Evolutionary conservation across 2,797 vertebrate species (phyloP).

Genomic region (Hippopotamyrus pictus): DNA sequence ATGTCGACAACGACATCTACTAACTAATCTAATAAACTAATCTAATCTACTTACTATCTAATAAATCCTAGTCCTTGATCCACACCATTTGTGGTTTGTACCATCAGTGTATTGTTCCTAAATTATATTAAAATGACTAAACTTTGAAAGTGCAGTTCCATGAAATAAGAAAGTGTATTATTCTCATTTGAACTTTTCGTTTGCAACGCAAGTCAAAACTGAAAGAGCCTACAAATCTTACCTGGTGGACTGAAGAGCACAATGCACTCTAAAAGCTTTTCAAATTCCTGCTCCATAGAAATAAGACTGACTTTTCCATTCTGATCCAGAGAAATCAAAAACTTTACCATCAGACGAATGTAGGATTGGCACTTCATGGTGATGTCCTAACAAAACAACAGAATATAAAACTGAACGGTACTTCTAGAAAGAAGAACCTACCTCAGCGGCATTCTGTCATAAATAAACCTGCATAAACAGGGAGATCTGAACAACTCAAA

Average conservation of each 20-base stretch:
- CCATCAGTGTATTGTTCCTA: background rate
- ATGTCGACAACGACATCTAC: no score
- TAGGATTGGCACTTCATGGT: slow-evolving; percentile 77
- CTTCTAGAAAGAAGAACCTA: background rate
- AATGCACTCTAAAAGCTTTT: slow-evolving; percentile 77
- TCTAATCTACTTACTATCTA: no score
- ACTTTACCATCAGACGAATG: slow-evolving; percentile 76
- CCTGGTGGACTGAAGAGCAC: slow-evolving; percentile 84
- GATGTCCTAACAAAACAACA: slow-evolving; percentile 67
- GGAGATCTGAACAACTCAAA: background rate
- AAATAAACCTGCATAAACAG: background rate
- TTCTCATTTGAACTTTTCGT: background rate
- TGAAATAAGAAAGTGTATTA: background rate
- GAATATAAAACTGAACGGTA: background rate
- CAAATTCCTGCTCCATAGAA: slow-evolving; percentile 77
- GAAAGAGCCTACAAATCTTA: slow-evolving; percentile 37
- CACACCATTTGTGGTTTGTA: background rate
- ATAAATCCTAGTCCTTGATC: background rate
- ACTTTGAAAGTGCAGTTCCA: background rate
- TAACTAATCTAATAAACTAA: no score
- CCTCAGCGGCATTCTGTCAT: background rate
- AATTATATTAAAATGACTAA: background rate
- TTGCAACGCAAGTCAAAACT: background rate
- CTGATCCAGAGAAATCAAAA: slow-evolving; percentile 81
- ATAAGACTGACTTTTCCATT: slow-evolving; percentile 72